Evolutionary conservation across 2,888 invertebrate genomes (phyloP).

Genomic region (Mystacides longicornis): DNA sequence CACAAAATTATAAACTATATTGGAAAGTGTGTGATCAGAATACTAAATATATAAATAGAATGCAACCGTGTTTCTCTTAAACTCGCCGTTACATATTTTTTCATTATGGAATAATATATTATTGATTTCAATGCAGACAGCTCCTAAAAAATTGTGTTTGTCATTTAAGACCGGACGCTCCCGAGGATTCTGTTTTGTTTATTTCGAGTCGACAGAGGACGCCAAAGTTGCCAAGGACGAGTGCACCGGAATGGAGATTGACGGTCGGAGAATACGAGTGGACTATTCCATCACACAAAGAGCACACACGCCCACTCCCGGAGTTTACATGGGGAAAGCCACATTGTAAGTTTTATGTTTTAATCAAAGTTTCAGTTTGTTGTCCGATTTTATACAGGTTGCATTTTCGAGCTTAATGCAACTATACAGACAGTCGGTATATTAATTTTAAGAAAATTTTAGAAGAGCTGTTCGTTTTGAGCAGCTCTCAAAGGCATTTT

Average conservation of each 20-base stretch:
- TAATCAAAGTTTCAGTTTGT: constrained; percentile 23
- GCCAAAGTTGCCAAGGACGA: constrained; percentile 91
- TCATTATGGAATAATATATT: too few relatives aligned
- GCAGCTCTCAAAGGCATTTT: constrained; percentile 31
- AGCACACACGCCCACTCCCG: constrained; percentile 95
- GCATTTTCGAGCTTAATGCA: neutral
- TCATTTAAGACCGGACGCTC: constrained; percentile 76
- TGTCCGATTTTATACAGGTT: neutral
- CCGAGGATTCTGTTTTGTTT: constrained; percentile 94
- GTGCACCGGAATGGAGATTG: constrained; percentile 90
- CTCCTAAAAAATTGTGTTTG: constrained; percentile 23
- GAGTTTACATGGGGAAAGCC: constrained; percentile 93
- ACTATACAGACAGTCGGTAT: neutral
- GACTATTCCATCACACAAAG: constrained; percentile 94
- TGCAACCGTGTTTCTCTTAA: too few relatives aligned
- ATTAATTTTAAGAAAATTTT: constrained; percentile 16
- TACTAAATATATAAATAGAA: too few relatives aligned
- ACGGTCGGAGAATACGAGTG: constrained; percentile 86
- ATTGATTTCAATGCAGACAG: constrained; percentile 4
- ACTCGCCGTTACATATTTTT: too few relatives aligned
- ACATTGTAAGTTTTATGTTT: constrained; percentile 53
- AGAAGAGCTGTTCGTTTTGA: constrained; percentile 18
- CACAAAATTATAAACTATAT: too few relatives aligned
- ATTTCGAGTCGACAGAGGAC: constrained; percentile 81
- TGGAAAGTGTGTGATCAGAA: too few relatives aligned